Evolutionary conservation across 2,888 invertebrate genomes (phyloP).

Genomic region (Ophraella communa): DNA sequence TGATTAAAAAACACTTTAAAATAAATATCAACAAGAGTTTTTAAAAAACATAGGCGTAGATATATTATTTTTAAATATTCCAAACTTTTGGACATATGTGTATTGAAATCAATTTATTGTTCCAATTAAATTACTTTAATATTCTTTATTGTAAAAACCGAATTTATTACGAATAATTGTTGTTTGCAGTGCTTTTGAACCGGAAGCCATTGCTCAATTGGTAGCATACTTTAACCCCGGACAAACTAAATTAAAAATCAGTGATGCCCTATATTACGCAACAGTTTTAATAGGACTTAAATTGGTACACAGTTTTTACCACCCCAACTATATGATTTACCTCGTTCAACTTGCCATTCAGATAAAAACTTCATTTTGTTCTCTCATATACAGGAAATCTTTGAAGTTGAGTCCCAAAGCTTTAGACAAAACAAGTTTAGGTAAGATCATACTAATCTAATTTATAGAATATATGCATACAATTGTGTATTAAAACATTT

Average conservation of each 20-base stretch:
- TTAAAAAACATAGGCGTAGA: too few relatives aligned
- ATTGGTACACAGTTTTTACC: constrained; percentile 66
- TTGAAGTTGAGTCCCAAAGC: constrained; percentile 42
- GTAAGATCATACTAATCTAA: too few relatives aligned
- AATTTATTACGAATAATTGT: too few relatives aligned
- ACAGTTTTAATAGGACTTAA: constrained; percentile 68
- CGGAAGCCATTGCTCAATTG: constrained; percentile 69
- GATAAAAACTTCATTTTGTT: constrained; percentile 79
- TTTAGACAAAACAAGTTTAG: constrained; percentile 39
- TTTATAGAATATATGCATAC: too few relatives aligned
- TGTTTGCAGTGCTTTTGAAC: constrained; percentile 67
- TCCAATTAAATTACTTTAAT: too few relatives aligned
- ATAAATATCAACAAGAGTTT: too few relatives aligned
- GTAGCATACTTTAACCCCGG: constrained; percentile 71
- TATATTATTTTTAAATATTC: too few relatives aligned
- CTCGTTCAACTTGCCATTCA: constrained; percentile 77
- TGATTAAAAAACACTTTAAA: too few relatives aligned
- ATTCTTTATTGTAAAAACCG: constrained; percentile 65
- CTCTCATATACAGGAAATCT: constrained; percentile 71
- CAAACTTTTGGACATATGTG: too few relatives aligned
- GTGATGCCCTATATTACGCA: constrained; percentile 74
- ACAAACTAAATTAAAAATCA: constrained; percentile 58
- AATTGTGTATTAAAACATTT: too few relatives aligned
- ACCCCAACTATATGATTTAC: constrained; percentile 85
- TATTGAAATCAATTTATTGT: too few relatives aligned